Percentiles rank a stretch among this genome's conserved stretches.
phyloP scores from a whole-genome alignment of 2,113 vertebrate species.

The Python bivittatus region DNA sequence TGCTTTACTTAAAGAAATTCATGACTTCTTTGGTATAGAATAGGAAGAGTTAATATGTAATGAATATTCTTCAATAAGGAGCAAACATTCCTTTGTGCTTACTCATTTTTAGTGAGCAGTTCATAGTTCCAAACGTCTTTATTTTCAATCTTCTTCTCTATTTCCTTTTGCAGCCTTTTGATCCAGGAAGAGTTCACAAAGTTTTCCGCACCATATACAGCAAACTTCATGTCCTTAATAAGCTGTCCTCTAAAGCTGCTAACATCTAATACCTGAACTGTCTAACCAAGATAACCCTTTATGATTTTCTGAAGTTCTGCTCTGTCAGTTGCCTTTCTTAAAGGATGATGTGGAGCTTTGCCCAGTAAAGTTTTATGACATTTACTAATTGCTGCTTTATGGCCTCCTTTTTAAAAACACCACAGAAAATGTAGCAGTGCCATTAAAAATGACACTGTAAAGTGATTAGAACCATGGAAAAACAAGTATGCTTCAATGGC shows the following conservation, averaged over 20 bases:
- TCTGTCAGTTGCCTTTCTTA: conserved; percentile 51
- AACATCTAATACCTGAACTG: conserved; percentile 62
- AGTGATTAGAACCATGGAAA: not conserved
- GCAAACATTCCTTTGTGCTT: not conserved
- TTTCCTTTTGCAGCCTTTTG: conserved; percentile 78
- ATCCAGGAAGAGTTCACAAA: conserved; percentile 75
- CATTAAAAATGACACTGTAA: conserved; percentile 20
- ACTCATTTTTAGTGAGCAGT: not conserved
- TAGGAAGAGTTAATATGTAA: not conserved
- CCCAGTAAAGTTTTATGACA: conserved; percentile 30
- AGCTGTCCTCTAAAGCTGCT: conserved; percentile 71
- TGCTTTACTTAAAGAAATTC: not conserved
- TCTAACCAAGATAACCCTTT: conserved; percentile 65
- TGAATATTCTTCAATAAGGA: not conserved
- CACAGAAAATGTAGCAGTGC: not conserved
- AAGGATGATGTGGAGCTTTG: conserved; percentile 50
- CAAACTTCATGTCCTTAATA: conserved; percentile 75
- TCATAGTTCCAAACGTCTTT: conserved; percentile 36
- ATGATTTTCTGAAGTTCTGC: conserved; percentile 51
- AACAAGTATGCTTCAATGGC: conserved; percentile 14
- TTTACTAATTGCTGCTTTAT: conserved; percentile 15
- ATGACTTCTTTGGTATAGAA: not conserved
- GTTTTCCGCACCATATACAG: conserved; percentile 72
- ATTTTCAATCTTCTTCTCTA: conserved; percentile 35
- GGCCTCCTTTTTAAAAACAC: not conserved